phyloP scores from a whole-genome alignment of 2,888 invertebrate genomes.

The Agonopterix subpropinquella region DNA sequence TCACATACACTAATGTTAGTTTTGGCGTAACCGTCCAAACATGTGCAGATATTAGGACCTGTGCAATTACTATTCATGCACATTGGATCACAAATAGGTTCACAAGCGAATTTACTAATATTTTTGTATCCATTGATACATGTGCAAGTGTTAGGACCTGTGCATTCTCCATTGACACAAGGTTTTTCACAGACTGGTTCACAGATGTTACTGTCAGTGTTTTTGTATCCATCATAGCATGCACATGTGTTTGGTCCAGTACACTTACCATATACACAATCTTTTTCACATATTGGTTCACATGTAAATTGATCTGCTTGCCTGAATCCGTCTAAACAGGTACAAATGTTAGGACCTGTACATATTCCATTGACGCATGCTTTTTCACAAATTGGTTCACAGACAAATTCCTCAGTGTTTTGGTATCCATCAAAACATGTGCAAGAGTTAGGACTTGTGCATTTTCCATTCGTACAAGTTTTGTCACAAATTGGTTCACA shows the following conservation, averaged over 20 bases:
- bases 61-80: constrained; percentile 12
- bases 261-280: constrained; percentile 35
- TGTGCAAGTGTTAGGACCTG: constrained; percentile 34
- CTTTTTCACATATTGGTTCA: constrained; percentile 16
- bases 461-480: constrained; percentile 37
- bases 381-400: constrained; percentile 17
- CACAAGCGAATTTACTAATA: constrained; percentile 2
- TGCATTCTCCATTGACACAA: constrained; percentile 25
- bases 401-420: constrained; percentile 2
- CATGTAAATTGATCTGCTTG: constrained; percentile 16
- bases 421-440: constrained; percentile 26
- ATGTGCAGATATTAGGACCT: constrained; percentile 15
- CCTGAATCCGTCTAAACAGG: neutral
- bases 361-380: constrained; percentile 23
- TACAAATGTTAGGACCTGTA: constrained; percentile 20
- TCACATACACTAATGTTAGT: constrained; percentile 10
- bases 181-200: constrained; percentile 4
- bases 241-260: constrained; percentile 42
- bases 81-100: constrained; percentile 1
- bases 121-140: constrained; percentile 23
- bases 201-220: constrained; percentile 4
- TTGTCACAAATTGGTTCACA: constrained; percentile 22
- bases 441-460: constrained; percentile 39
- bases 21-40: constrained; percentile 12
- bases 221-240: constrained; percentile 31